phyloP scores from a whole-genome alignment of 2,797 vertebrate species.

The Meda fulgida region DNA sequence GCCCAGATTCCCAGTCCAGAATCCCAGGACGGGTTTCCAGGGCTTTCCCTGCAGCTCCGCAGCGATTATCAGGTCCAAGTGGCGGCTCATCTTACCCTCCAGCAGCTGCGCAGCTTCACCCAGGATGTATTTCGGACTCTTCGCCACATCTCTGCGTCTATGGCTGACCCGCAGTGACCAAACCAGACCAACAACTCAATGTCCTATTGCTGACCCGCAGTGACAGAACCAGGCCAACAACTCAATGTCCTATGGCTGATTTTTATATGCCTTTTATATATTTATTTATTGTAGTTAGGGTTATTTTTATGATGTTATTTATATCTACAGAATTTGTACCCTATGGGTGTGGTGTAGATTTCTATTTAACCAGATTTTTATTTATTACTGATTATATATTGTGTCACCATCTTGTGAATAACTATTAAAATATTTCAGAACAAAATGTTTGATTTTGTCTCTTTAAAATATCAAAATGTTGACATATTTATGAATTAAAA shows the following conservation, averaged over 20 bases:
- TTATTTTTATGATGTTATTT: conserved; percentile 4
- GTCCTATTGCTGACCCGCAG: no score
- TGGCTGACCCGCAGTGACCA: not conserved
- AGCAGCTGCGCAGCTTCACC: conserved; percentile 70
- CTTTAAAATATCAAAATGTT: not conserved
- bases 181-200: no score
- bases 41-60: conserved; percentile 53
- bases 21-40: not conserved
- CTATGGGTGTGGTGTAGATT: not conserved
- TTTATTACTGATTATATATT: conserved; percentile 4
- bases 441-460: not conserved
- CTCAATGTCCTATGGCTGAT: no score
- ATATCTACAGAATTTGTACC: not conserved
- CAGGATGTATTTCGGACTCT: conserved; percentile 71
- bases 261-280: conserved; percentile 37
- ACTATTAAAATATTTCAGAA: not conserved
- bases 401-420: not conserved
- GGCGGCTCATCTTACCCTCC: conserved; percentile 66
- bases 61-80: conserved; percentile 64
- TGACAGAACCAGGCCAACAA: no score
- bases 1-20: not conserved
- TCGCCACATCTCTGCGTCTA: conserved; percentile 47
- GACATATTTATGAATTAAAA: not conserved
- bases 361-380: not conserved
- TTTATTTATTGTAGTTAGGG: conserved; percentile 38